Percentiles rank a stretch among this genome's conserved stretches.
These are phyloP conservation scores for Sylvia atricapilla DNA, from an alignment of 2,113 vertebrate species.

Conservation along the genomic window DNA sequence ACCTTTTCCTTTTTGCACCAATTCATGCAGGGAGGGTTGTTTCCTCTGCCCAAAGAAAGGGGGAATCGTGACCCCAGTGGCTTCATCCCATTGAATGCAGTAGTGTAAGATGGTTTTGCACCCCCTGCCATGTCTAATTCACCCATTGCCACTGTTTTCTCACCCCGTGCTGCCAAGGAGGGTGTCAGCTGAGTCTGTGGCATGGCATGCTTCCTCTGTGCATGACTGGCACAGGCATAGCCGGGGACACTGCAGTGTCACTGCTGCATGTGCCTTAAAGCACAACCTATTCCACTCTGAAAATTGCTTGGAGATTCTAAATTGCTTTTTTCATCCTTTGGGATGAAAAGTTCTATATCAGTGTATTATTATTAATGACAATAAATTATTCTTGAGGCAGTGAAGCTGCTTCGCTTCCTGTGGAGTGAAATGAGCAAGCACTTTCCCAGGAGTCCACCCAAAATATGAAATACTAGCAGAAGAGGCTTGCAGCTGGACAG, in stretches of 20 bases:
- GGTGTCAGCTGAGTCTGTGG: neutral
- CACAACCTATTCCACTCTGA: neutral
- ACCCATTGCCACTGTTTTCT: neutral
- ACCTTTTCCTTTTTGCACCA: accelerated
- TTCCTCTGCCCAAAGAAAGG: neutral
- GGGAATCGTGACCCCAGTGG: accelerated
- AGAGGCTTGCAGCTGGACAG: neutral
- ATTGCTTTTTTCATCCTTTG: constrained; percentile 57
- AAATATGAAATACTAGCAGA: neutral
- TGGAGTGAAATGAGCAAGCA: neutral
- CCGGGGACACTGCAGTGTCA: neutral
- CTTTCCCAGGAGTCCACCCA: neutral
- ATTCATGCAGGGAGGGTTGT: neutral
- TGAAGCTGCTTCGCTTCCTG: neutral
- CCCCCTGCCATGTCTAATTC: accelerated
- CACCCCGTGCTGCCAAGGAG: neutral
- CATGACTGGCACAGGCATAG: accelerated
- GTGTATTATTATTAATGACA: constrained; percentile 48
- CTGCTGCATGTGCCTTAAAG: neutral
- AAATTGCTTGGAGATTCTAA: constrained; percentile 46
- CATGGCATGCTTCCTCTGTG: neutral
- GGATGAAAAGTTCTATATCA: constrained; percentile 43
- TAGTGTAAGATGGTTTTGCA: neutral
- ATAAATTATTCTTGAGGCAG: constrained; percentile 42
- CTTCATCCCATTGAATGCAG: neutral